Base-by-base conservation (phyloP, 2,113 vertebrate species). In the Pontoporia blainvillei region DNA sequence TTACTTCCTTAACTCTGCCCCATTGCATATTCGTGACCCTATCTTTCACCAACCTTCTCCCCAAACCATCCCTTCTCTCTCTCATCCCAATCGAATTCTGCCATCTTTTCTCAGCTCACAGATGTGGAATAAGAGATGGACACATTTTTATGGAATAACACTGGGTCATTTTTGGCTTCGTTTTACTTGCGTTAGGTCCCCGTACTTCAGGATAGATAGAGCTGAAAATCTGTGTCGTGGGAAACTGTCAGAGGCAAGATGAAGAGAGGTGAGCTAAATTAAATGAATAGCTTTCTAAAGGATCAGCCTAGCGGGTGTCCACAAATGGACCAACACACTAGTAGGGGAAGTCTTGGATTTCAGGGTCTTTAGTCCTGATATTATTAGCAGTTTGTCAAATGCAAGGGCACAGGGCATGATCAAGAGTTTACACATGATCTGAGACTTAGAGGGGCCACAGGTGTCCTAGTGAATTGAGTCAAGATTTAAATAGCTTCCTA, bases 291-390 rank as follows among this genome's bases (percentile, higher is more conserved):
- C 6, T 79, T 7, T 81, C 49, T 15, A 15, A 8, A 79, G 2
- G 1, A 27, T 49, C 3, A 27, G 44, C 52, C 5, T 66, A 29
- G 36, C 13, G 3, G 39, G 3, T 10, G 15, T 27, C 54, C 44
- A 13, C 8, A 15, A 46, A 17, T 6, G 1, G 11, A 54, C 18
- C 31, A 23, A 29, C 10, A 29, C 6, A 52, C 0, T 10, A 7
- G 7, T 8, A 9, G 15, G 17, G 29, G 0, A 5, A 11, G 21
- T 41, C 23, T 25, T 67, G 29, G 46, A 20, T 67, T 59, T 34
- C 18, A 3, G 1, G n/a, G 8, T 54, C 27, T 61, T 46, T 31
- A n/a, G 11, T 41, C 23, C n/a, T 4, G 39, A 23, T 6, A 10
- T 29, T 27, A 34, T 75, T 17, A 46, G 7, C 49, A 71, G 0